A percentile compares a stretch with the other conserved stretches of the same genome.
Evolutionary conservation across 2,113 vertebrate species (phyloP).

Genomic region (Centropus unirufus): DNA sequence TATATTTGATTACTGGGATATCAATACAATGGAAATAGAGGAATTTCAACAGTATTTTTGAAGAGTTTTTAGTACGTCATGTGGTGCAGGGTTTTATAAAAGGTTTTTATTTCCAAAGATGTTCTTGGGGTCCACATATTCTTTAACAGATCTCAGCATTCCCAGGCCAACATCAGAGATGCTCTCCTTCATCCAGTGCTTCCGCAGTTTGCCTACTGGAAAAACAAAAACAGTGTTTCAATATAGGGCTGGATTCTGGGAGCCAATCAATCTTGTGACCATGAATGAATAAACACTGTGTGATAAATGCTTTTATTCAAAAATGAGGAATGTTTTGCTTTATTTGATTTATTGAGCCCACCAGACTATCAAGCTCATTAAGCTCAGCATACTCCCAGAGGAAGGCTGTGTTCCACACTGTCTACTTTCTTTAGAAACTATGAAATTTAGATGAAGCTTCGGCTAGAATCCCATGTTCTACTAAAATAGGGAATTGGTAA

Average conservation of each 20-base stretch:
- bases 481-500: conserved; percentile 62
- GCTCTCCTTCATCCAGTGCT: conserved; percentile 94
- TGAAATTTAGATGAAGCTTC: conserved; percentile 78
- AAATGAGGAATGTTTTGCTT: conserved; percentile 99
- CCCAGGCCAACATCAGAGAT: conserved; percentile 93
- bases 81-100: conserved; percentile 82
- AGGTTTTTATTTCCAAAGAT: conserved; percentile 98
- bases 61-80: conserved; percentile 39
- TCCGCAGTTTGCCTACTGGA: conserved; percentile 98
- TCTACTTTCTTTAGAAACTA: conserved; percentile 80
- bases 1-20: conserved; percentile 82
- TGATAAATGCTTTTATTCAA: conserved; percentile 99
- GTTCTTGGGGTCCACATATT: conserved; percentile 95
- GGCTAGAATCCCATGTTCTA: conserved; percentile 59
- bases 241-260: conserved; percentile 85
- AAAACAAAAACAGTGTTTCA: conserved; percentile 80
- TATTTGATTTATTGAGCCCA: conserved; percentile 99
- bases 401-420: conserved; percentile 86
- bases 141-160: conserved; percentile 96
- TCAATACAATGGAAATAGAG: conserved; percentile 67
- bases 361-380: conserved; percentile 99
- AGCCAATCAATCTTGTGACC: conserved; percentile 98
- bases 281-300: conserved; percentile 98
- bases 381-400: conserved; percentile 92
- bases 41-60: conserved; percentile 52